Conservation (phyloP, 2,888 invertebrate genomes). For the Chymomyza fuscimana region DNA sequence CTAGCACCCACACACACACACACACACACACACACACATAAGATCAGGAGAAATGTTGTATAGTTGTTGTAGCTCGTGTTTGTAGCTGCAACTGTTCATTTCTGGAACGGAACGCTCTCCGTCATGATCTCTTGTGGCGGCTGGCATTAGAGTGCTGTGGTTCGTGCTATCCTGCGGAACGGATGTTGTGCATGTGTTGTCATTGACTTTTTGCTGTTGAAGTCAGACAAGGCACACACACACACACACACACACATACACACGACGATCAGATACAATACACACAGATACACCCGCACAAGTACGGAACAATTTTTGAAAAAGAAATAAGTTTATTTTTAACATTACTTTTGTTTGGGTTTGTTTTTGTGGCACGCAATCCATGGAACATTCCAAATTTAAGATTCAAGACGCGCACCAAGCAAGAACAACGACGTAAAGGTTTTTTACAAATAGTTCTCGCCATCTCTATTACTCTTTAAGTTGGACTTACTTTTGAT, state of each 20-base stretch:
- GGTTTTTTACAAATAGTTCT: neutral
- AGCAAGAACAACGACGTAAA: neutral
- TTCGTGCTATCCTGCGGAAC: slow-evolving; percentile 54
- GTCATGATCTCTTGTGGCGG: neutral
- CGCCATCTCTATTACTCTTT: neutral
- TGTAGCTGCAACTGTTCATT: neutral
- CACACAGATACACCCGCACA: slow-evolving; percentile 1
- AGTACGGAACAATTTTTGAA: neutral
- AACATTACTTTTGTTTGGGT: slow-evolving; percentile 64
- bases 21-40: slow-evolving; percentile 15
- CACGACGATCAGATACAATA: slow-evolving; percentile 7
- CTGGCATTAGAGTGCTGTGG: slow-evolving; percentile 7
- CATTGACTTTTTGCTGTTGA: slow-evolving; percentile 7
- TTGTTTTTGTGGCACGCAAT: slow-evolving; percentile 60
- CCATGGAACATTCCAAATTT: slow-evolving; percentile 14
- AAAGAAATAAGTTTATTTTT: slow-evolving; percentile 55
- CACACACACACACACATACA: neutral
- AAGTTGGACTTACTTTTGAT: neutral
- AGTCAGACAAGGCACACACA: slow-evolving; percentile 19
- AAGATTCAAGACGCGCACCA: neutral
- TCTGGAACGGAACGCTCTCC: neutral
- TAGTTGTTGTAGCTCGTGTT: neutral
- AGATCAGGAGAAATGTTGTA: neutral
- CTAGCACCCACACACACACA: slow-evolving; percentile 25
- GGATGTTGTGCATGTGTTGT: slow-evolving; percentile 60